phyloP scores from a whole-genome alignment of 1,140 invertebrate genomes.

The Acromyrmex charruanus region DNA sequence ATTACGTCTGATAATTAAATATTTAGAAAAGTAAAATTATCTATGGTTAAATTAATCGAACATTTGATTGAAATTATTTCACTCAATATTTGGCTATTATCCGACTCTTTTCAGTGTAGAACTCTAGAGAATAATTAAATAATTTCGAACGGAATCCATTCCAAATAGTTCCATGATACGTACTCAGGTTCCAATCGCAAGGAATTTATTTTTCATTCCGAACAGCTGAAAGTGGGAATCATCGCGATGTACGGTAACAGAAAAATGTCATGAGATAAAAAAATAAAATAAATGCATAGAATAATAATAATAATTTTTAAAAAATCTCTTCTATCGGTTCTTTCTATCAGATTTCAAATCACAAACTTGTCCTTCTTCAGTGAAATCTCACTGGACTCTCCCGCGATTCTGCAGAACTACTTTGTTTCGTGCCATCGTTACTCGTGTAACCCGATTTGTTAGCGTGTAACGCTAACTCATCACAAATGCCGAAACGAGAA shows the following conservation, averaged over 20 bases:
- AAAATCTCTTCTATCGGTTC: background rate
- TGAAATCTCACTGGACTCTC: background rate
- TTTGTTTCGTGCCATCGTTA: background rate
- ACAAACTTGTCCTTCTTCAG: background rate
- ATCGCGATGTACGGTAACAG: background rate
- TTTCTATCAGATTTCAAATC: background rate
- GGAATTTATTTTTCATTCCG: background rate
- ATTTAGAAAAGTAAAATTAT: too few species aligned
- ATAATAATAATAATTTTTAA: background rate
- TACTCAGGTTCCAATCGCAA: background rate
- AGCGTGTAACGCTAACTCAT: background rate
- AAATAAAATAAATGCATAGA: background rate
- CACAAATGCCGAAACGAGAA: constrained; percentile 38
- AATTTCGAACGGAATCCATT: too few species aligned
- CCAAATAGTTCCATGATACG: too few species aligned
- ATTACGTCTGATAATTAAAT: too few species aligned
- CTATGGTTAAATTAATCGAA: too few species aligned
- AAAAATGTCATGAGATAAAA: background rate
- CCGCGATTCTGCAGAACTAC: background rate
- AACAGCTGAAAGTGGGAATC: background rate
- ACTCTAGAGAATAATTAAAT: too few species aligned
- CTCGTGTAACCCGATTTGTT: constrained; percentile 29
- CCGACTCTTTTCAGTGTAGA: too few species aligned
- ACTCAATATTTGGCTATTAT: too few species aligned
- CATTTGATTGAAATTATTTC: too few species aligned